Conservation (phyloP, 2,113 vertebrate species). For the Eupsittula cactorum region DNA sequence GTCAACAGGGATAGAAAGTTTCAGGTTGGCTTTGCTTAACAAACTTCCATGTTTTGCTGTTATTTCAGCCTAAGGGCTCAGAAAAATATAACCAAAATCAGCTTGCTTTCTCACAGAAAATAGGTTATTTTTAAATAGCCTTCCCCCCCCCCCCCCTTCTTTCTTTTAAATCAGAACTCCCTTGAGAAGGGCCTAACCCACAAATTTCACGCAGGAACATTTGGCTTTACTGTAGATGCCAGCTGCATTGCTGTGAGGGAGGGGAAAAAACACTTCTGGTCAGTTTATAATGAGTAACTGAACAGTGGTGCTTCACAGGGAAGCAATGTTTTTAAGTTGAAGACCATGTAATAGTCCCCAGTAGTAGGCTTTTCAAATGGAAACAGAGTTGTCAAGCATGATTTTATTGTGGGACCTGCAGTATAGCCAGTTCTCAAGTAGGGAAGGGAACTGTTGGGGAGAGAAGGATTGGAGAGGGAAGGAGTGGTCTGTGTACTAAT, state of each 20-base stretch:
- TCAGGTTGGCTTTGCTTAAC: neutral
- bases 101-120: neutral
- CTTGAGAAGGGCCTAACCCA: neutral
- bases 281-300: slow-evolving; percentile 25
- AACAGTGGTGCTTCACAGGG: slow-evolving; percentile 11
- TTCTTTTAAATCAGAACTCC: neutral
- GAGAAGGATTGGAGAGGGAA: neutral
- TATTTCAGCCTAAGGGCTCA: neutral
- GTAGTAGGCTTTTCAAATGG: neutral
- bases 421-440: neutral
- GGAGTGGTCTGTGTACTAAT: neutral
- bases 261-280: neutral
- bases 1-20: neutral
- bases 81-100: neutral
- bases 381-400: neutral
- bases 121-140: neutral
- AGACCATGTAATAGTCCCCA: neutral
- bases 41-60: neutral
- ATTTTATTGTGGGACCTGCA: neutral
- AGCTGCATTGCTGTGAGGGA: neutral
- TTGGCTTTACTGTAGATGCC: neutral
- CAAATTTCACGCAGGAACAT: neutral
- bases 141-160: fast-evolving
- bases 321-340: slow-evolving; percentile 22
- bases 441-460: neutral